phyloP scores from a whole-genome alignment of 1,140 invertebrate species.

The Zaprionus nigranus region DNA sequence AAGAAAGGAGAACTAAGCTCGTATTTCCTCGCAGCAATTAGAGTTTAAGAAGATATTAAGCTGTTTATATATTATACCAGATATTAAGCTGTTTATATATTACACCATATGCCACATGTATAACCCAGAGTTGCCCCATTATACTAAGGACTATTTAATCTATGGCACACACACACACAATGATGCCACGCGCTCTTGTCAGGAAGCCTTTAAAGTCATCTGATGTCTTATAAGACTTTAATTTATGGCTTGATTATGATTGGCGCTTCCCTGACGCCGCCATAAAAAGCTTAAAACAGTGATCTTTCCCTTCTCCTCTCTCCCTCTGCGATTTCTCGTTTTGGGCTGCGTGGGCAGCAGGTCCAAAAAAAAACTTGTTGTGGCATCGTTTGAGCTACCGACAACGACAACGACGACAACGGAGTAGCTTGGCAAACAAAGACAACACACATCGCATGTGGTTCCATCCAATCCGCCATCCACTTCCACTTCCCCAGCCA shows the following conservation, averaged over 20 bases:
- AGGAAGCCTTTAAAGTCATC: slow-evolving; percentile 33
- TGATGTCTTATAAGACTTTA: slow-evolving; percentile 36
- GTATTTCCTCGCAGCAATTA: background rate
- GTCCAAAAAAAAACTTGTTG: slow-evolving; percentile 45
- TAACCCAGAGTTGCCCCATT: background rate
- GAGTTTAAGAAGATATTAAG: background rate
- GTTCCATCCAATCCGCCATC: slow-evolving; percentile 11
- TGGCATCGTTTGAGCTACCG: slow-evolving; percentile 50
- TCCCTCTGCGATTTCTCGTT: slow-evolving; percentile 20
- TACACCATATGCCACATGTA: background rate
- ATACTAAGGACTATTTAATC: slow-evolving; percentile 18
- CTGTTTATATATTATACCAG: background rate
- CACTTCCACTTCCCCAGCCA: slow-evolving; percentile 22
- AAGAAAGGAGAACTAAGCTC: slow-evolving; percentile 3
- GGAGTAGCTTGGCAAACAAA: slow-evolving; percentile 3
- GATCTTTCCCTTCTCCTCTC: background rate
- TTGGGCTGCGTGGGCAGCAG: slow-evolving; percentile 41
- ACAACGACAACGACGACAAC: slow-evolving; percentile 15
- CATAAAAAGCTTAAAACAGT: slow-evolving; percentile 36
- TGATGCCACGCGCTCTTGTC: slow-evolving; percentile 4
- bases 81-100: background rate
- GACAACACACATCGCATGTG: slow-evolving; percentile 9
- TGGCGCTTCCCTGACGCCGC: slow-evolving; percentile 48
- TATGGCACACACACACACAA: slow-evolving; percentile 28
- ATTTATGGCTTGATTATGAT: slow-evolving; percentile 50